These are phyloP conservation scores for Harpalus rufipes DNA, from an alignment of 2,888 invertebrate genomes.

Conservation along the genomic window DNA sequence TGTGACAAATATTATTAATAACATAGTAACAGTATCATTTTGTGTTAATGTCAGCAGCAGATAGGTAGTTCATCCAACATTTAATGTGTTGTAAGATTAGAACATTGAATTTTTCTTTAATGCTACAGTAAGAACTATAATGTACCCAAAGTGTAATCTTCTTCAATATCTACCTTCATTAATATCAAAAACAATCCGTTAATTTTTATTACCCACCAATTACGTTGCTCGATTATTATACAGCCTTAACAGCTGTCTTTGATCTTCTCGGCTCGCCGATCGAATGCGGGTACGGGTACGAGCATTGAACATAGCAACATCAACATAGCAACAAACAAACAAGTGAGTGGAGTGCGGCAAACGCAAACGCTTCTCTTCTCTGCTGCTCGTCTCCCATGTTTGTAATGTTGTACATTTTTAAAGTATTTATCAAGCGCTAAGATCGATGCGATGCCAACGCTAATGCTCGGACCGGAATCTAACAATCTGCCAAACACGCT, in stretches of 20 bases:
- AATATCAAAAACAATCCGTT: conserved; percentile 47
- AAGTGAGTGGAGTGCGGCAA: conserved; percentile 17
- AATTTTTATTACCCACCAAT: conserved; percentile 46
- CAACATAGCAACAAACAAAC: conserved; percentile 32
- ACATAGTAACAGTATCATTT: neutral
- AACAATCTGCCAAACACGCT: conserved; percentile 55
- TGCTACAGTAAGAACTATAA: conserved; percentile 22
- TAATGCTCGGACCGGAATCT: conserved; percentile 52
- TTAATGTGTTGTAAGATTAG: neutral
- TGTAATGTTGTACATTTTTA: conserved; percentile 55
- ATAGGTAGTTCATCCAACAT: neutral
- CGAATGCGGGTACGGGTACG: conserved; percentile 22
- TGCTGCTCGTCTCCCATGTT: conserved; percentile 33
- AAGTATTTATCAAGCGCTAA: conserved; percentile 47
- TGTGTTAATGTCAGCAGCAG: neutral
- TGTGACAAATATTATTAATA: neutral
- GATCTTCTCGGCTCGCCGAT: conserved; percentile 19
- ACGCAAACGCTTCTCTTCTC: too few relatives aligned
- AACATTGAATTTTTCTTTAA: conserved; percentile 11
- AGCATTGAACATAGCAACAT: neutral
- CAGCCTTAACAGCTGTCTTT: conserved; percentile 44
- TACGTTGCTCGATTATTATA: conserved; percentile 21
- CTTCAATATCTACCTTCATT: conserved; percentile 35
- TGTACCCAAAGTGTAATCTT: conserved; percentile 37
- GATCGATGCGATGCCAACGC: conserved; percentile 55